phyloP scores from a whole-genome alignment of 1,140 invertebrate genomes.

The Sipha flava region DNA sequence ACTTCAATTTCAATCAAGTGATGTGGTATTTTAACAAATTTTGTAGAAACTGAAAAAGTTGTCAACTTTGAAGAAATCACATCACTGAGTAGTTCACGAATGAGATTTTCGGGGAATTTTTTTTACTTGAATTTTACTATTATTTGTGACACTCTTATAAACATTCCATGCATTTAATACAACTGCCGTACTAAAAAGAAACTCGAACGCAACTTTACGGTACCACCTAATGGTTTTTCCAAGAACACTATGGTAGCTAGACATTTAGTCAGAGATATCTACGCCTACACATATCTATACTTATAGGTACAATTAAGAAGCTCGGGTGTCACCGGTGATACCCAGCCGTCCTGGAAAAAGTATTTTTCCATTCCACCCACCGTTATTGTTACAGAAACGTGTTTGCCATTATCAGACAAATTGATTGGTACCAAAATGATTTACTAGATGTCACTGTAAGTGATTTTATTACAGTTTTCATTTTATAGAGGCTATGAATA shows the following conservation, averaged over 20 bases:
- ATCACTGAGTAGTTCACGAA: background rate
- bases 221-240: slow-evolving; percentile 44
- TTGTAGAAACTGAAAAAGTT: background rate
- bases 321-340: slow-evolving; percentile 31
- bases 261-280: slow-evolving; percentile 44
- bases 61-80: background rate
- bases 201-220: slow-evolving; percentile 41
- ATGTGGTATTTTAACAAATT: background rate
- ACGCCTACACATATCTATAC: no score
- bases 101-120: background rate
- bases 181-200: slow-evolving; percentile 41
- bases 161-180: slow-evolving; percentile 41
- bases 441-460: background rate
- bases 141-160: slow-evolving; percentile 35
- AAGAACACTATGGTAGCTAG: slow-evolving; percentile 41
- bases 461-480: background rate
- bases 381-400: background rate
- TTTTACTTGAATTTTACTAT: background rate
- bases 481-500: background rate
- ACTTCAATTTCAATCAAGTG: background rate
- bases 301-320: no score
- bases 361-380: background rate
- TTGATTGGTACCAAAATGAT: background rate
- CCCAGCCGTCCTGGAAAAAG: background rate
- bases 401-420: background rate